Conservation (phyloP, 2,113 vertebrate species). For the Cyprinodon tularosa region DNA sequence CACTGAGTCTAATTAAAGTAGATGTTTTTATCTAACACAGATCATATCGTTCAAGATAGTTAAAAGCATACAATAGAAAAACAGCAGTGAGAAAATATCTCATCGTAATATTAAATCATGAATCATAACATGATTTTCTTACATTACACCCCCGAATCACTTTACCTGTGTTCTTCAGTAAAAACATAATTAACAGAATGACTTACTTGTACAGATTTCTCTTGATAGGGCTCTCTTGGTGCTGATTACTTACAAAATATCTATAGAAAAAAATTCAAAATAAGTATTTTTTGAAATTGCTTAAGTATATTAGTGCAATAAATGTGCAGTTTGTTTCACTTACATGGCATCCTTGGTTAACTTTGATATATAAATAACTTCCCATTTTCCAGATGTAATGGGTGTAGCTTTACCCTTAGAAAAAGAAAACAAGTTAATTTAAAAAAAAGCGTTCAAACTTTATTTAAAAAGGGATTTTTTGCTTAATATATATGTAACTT, state of each 20-base stretch:
- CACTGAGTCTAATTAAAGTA: no score
- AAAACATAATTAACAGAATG: background rate
- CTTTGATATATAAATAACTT: conserved; percentile 93
- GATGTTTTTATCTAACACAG: no score
- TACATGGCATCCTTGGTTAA: conserved; percentile 92
- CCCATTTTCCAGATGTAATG: conserved; percentile 94
- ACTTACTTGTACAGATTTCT: conserved; percentile 95
- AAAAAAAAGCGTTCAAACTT: background rate
- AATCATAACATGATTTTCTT: no score
- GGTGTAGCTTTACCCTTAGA: conserved; percentile 85
- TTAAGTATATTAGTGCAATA: background rate
- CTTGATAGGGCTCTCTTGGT: conserved; percentile 82
- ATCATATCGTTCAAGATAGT: no score
- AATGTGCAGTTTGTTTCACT: conserved; percentile 31
- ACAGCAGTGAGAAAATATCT: no score
- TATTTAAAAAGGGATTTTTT: background rate
- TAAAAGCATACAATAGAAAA: no score
- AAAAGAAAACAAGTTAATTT: conserved; percentile 17
- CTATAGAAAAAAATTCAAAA: conserved; percentile 71
- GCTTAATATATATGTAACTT: conserved; percentile 41
- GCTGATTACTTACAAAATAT: conserved; percentile 94
- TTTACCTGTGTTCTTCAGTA: background rate
- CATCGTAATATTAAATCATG: no score
- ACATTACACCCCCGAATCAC: no score
- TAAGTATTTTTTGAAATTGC: background rate